Percentiles rank a stretch among this genome's conserved stretches.
These are phyloP conservation scores for Alviniconcha strummeri DNA, from an alignment of 2,888 invertebrate species.

Conservation along the genomic window DNA sequence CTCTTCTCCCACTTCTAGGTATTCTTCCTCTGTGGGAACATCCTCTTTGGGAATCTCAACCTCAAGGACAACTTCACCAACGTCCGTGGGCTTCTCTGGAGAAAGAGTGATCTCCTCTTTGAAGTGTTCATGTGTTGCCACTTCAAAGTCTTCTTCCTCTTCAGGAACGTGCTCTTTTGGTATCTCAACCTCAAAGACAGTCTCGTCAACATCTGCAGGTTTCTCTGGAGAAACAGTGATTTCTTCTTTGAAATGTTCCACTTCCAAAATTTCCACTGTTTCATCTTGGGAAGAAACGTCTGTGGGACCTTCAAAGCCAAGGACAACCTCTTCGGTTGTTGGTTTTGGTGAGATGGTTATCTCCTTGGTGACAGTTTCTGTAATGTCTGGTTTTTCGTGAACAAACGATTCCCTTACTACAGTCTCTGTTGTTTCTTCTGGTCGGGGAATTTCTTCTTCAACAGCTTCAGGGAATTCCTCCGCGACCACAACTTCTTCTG, in stretches of 20 bases:
- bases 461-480: no score
- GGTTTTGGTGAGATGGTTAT: background rate
- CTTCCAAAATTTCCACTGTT: background rate
- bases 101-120: conserved; percentile 30
- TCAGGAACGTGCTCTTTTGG: conserved; percentile 23
- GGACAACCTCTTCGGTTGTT: background rate
- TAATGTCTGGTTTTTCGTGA: no score
- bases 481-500: no score
- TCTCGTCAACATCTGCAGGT: conserved; percentile 18
- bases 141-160: no score
- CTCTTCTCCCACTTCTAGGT: no score
- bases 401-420: no score
- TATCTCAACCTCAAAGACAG: conserved; percentile 21
- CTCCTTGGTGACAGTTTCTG: conserved; percentile 32
- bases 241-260: conserved; percentile 31
- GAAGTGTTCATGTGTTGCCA: conserved; percentile 3
- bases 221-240: conserved; percentile 16
- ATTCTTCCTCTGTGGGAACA: no score
- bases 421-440: no score
- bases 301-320: no score
- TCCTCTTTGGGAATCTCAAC: no score
- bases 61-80: background rate
- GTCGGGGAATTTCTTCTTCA: no score
- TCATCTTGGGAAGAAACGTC: conserved; percentile 37
- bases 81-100: conserved; percentile 9